Conservation (phyloP, 2,113 vertebrate genomes). For the Passerina amoena region DNA sequence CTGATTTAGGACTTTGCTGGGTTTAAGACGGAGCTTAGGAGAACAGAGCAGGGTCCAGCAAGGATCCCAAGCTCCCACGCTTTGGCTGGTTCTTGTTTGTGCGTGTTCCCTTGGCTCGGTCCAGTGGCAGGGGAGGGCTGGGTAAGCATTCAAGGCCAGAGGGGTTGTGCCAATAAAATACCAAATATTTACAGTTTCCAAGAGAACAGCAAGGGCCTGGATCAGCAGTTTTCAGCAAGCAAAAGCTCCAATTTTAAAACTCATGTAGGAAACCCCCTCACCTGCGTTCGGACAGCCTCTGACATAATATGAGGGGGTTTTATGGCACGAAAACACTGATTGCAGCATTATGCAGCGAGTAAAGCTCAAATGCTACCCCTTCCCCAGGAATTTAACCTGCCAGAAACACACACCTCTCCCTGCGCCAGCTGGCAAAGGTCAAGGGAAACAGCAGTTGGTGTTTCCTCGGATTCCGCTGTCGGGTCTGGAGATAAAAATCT, state of each 20-base stretch:
- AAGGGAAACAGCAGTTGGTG: background rate
- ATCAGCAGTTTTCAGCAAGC: background rate
- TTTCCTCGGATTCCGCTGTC: background rate
- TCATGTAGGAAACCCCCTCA: background rate
- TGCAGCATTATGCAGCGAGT: background rate
- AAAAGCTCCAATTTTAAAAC: background rate
- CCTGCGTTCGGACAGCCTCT: background rate
- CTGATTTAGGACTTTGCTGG: background rate
- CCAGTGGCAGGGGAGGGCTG: background rate
- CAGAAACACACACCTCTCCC: background rate
- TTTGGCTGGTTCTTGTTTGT: background rate
- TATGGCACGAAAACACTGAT: accelerated
- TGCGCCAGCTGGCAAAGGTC: background rate
- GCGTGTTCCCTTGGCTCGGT: accelerated
- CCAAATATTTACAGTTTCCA: conserved; percentile 32
- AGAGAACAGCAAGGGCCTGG: background rate
- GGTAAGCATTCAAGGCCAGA: background rate
- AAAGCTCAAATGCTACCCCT: background rate
- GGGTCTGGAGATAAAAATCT: background rate
- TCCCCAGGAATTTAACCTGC: background rate
- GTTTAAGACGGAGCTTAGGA: background rate
- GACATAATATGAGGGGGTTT: background rate
- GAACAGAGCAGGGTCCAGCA: background rate
- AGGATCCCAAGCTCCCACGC: background rate
- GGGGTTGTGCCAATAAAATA: background rate